phyloP scores from a whole-genome alignment of 2,888 invertebrate genomes.

The Ganaspis brasiliensis region DNA sequence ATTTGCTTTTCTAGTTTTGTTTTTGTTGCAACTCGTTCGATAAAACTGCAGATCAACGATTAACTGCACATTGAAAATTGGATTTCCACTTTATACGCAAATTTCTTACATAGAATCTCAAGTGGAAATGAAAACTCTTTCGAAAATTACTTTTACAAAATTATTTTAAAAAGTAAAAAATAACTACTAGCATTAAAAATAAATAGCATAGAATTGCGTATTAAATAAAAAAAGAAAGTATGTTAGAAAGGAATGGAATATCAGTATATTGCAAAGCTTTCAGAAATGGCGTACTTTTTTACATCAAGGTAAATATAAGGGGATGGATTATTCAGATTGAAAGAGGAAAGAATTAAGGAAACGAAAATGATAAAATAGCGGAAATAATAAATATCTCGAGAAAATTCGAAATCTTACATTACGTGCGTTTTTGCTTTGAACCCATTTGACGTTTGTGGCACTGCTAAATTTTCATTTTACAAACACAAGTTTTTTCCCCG shows the following conservation, averaged over 20 bases:
- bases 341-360: too few relatives aligned
- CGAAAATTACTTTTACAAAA: background rate
- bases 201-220: too few relatives aligned
- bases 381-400: background rate
- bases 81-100: constrained; percentile 7
- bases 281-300: constrained; percentile 2
- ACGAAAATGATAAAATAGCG: too few relatives aligned
- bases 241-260: too few relatives aligned
- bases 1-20: background rate
- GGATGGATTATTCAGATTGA: too few relatives aligned
- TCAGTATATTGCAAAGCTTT: background rate
- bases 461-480: constrained; percentile 3
- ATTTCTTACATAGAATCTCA: constrained; percentile 12
- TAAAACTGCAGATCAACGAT: background rate
- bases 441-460: background rate
- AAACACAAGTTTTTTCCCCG: background rate
- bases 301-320: too few relatives aligned
- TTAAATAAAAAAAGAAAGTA: too few relatives aligned
- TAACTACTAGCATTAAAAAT: background rate
- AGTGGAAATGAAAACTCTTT: background rate
- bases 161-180: constrained; percentile 1
- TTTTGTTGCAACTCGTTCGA: background rate
- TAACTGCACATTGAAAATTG: constrained; percentile 1
- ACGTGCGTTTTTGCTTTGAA: background rate
- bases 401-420: background rate